Percentiles rank a stretch among this genome's conserved stretches.
These are phyloP conservation scores for Dreissena polymorpha DNA, from an alignment of 1,140 invertebrate genomes.

Conservation along the genomic window DNA sequence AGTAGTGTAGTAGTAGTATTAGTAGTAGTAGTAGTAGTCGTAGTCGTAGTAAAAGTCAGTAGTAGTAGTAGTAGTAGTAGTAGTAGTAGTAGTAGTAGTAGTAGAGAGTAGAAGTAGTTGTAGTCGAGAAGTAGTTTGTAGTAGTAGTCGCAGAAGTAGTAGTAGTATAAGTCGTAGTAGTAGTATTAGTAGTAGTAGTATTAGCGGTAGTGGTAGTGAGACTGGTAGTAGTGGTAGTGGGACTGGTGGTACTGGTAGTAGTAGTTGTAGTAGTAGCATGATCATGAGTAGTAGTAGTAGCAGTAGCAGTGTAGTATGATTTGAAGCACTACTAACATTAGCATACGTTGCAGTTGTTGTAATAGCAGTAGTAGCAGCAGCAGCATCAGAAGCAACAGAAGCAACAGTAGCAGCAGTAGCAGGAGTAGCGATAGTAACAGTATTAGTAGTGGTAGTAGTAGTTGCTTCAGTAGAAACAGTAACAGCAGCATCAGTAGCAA, in stretches of 20 bases:
- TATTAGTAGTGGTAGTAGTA: background rate
- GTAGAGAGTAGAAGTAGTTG: background rate
- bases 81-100: constrained; percentile 3
- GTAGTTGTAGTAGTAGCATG: background rate
- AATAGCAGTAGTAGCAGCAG: background rate
- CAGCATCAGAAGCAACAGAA: background rate
- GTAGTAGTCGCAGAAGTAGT: background rate
- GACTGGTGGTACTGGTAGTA: background rate
- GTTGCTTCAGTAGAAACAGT: background rate
- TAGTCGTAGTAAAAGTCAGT: no score
- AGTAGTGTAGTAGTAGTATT: background rate
- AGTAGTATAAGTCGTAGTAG: no score
- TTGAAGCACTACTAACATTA: background rate
- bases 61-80: constrained; percentile 9
- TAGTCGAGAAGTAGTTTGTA: background rate
- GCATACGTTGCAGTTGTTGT: background rate
- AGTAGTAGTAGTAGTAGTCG: constrained; percentile 5
- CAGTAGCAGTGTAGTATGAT: background rate
- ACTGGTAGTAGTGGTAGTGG: background rate
- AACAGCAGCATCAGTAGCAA: background rate
- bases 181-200: constrained; percentile 3
- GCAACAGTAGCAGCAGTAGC: background rate
- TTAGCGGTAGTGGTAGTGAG: background rate
- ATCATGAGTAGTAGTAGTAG: no score
- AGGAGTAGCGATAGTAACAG: background rate